A percentile compares a stretch with the other conserved stretches of the same genome.
Evolutionary conservation across 2,888 invertebrate species (phyloP).

Genomic region (Rhingia campestris): DNA sequence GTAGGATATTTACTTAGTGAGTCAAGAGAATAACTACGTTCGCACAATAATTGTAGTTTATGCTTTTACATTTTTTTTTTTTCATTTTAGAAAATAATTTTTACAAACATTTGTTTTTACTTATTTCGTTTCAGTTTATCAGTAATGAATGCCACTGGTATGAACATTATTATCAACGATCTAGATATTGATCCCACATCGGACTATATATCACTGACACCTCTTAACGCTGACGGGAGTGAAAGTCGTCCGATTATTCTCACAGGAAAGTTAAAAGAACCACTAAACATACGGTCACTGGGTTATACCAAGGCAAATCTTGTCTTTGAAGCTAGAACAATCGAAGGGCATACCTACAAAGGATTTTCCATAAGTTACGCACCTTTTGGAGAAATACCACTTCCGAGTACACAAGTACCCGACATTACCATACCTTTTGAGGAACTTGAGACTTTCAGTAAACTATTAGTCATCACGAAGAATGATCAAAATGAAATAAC

Average conservation of each 20-base stretch:
- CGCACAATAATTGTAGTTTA: too few species aligned
- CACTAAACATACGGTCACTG: slow-evolving; percentile 58
- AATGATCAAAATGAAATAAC: slow-evolving; percentile 62
- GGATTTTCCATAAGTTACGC: slow-evolving; percentile 71
- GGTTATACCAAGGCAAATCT: slow-evolving; percentile 55
- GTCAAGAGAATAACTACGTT: too few species aligned
- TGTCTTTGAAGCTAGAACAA: slow-evolving; percentile 58
- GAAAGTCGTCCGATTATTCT: slow-evolving; percentile 65
- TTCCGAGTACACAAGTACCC: slow-evolving; percentile 59
- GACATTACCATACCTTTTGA: slow-evolving; percentile 66
- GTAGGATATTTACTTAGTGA: too few species aligned
- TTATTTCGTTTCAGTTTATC: slow-evolving; percentile 47
- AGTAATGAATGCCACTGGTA: slow-evolving; percentile 62
- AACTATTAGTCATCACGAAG: slow-evolving; percentile 54
- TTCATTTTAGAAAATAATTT: not conserved
- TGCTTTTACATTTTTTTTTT: too few species aligned
- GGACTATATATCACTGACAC: slow-evolving; percentile 68
- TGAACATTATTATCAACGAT: slow-evolving; percentile 69
- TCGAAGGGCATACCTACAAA: slow-evolving; percentile 37
- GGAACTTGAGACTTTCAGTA: slow-evolving; percentile 47
- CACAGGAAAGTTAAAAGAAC: slow-evolving; percentile 70
- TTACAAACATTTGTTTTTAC: not conserved
- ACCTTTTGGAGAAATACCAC: slow-evolving; percentile 58
- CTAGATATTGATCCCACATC: slow-evolving; percentile 70
- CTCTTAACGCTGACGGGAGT: slow-evolving; percentile 41